Evolutionary conservation across 2,888 invertebrate species (phyloP).

Genomic region (Sialis fuliginosa): DNA sequence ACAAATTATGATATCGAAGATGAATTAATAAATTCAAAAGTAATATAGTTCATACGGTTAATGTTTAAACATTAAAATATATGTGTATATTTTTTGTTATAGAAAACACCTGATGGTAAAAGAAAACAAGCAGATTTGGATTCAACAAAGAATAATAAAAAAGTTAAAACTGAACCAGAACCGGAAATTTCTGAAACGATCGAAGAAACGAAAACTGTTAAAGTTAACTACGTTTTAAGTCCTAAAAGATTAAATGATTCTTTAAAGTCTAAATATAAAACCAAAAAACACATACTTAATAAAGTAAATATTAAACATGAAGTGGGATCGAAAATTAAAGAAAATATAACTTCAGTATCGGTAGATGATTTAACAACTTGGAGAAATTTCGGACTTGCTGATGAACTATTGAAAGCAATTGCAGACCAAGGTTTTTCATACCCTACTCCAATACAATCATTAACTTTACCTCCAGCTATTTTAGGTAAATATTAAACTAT

Average conservation of each 20-base stretch:
- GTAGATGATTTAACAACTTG: constrained; percentile 38
- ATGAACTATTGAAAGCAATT: constrained; percentile 51
- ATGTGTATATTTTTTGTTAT: no score
- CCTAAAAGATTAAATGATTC: background rate
- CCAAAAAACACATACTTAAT: constrained; percentile 5
- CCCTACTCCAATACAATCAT: constrained; percentile 80
- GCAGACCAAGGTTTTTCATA: constrained; percentile 54
- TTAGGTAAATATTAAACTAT: constrained; percentile 34
- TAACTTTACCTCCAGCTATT: constrained; percentile 68
- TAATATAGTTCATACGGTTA: no score
- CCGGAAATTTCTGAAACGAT: constrained; percentile 5
- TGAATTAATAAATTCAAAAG: no score
- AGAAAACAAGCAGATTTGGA: no score
- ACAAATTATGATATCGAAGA: constrained; percentile 40
- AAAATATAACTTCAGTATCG: constrained; percentile 16
- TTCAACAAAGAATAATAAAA: no score
- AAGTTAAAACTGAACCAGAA: constrained; percentile 14
- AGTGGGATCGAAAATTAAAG: constrained; percentile 7
- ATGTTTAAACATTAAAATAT: no score
- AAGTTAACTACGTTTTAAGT: background rate
- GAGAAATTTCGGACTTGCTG: constrained; percentile 51
- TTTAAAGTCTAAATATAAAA: constrained; percentile 5
- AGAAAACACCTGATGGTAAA: no score
- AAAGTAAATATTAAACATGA: constrained; percentile 5
- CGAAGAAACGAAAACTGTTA: background rate